These are phyloP conservation scores for Mantis religiosa DNA, from an alignment of 2,888 invertebrate species.

Conservation along the genomic window DNA sequence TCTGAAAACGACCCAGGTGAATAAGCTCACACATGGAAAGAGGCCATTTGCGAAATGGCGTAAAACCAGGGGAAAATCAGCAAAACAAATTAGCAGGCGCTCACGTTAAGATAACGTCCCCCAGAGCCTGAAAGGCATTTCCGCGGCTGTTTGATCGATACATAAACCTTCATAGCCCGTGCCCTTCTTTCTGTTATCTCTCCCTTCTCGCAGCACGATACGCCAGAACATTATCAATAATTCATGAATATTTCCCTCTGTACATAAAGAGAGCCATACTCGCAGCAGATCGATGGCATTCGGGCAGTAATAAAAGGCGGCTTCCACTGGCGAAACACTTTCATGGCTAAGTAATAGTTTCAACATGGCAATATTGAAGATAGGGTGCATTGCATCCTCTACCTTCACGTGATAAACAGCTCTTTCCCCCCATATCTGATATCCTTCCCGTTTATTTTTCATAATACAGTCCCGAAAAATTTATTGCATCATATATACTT, in stretches of 20 bases:
- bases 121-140: not conserved
- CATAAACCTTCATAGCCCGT: not conserved
- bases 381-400: not conserved
- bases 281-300: conserved; percentile 2
- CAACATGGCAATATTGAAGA: not conserved
- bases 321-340: not conserved
- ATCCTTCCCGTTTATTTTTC: too few relatives aligned
- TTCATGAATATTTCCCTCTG: conserved; percentile 15
- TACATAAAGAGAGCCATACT: not conserved
- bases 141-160: not conserved
- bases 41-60: not conserved
- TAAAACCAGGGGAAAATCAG: not conserved
- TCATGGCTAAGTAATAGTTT: not conserved
- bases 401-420: not conserved
- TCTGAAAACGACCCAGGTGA: not conserved
- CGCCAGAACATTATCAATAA: conserved; percentile 16
- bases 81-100: not conserved
- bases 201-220: not conserved
- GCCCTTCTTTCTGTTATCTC: conserved; percentile 5
- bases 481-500: too few relatives aligned
- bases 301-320: not conserved
- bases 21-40: not conserved
- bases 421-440: too few relatives aligned
- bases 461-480: too few relatives aligned
- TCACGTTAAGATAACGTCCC: not conserved